These are phyloP conservation scores for Helobdella robusta DNA, from an alignment of 2,888 invertebrate genomes.

Conservation along the genomic window DNA sequence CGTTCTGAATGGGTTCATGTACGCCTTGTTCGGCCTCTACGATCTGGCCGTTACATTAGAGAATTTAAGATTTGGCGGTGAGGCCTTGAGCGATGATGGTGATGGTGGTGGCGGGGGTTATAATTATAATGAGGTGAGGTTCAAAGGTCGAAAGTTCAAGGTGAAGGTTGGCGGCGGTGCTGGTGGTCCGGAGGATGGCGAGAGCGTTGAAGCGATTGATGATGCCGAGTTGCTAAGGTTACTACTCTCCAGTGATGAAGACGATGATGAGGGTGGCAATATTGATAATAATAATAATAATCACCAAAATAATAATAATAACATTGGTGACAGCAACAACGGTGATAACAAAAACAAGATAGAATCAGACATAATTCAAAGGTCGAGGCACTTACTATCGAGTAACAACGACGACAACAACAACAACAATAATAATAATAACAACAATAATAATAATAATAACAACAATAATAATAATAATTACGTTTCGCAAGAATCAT, in stretches of 20 bases:
- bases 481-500: too few relatives aligned
- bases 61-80: constrained; percentile 56
- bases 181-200: constrained; percentile 4
- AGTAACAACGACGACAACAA: neutral
- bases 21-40: constrained; percentile 86
- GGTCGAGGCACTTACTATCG: neutral
- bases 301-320: neutral
- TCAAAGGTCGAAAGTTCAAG: neutral
- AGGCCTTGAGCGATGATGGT: constrained; percentile 30
- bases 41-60: constrained; percentile 73
- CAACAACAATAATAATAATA: neutral
- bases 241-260: neutral
- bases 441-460: neutral
- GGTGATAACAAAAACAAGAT: neutral
- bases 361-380: neutral
- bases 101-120: constrained; percentile 1
- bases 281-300: constrained; percentile 5
- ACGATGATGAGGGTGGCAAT: constrained; percentile 1
- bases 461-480: neutral
- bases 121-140: neutral
- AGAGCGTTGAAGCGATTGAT: neutral
- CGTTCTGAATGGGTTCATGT: constrained; percentile 96
- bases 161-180: constrained; percentile 6
- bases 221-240: constrained; percentile 1
- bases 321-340: neutral